Evolutionary conservation across 2,113 vertebrate genomes (phyloP).

Genomic region (Tenrec ecaudatus): DNA sequence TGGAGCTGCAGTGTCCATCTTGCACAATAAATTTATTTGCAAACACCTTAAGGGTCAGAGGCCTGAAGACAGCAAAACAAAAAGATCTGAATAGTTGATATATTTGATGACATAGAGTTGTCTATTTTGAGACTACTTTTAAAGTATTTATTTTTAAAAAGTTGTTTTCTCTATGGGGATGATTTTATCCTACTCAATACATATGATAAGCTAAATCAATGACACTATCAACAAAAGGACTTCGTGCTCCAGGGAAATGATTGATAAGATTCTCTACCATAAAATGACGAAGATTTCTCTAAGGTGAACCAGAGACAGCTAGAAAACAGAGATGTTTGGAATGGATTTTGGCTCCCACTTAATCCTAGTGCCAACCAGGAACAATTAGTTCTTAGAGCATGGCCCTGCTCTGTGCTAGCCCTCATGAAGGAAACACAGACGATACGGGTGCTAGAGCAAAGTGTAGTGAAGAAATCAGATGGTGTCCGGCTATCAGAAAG

Average conservation of each 20-base stretch:
- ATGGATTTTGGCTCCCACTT: no score
- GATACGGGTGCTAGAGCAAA: no score
- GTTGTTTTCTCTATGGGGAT: neutral
- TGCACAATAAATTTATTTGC: neutral
- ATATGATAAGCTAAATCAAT: no score
- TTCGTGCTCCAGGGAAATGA: no score
- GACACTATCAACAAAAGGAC: neutral
- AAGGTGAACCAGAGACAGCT: neutral
- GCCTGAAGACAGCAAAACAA: neutral
- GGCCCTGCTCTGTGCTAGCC: no score
- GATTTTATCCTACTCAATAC: neutral
- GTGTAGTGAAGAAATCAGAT: no score
- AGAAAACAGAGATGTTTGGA: neutral
- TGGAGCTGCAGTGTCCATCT: neutral
- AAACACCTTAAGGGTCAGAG: neutral
- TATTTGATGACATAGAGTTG: neutral
- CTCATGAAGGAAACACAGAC: no score
- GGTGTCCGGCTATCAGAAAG: no score
- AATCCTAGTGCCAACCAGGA: no score
- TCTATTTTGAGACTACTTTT: neutral
- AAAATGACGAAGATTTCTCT: no score
- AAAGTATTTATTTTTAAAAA: neutral
- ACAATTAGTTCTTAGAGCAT: no score
- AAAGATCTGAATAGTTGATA: neutral
- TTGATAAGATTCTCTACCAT: no score